phyloP scores from a whole-genome alignment of 2,113 vertebrate species.

The zebrafish (Danio rerio) region GRCz12tu NC_133196.1:9046501-9047000 shows the following conservation, averaged over 20 bases:
- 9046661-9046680: no score
- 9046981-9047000: neutral
- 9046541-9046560: no score
- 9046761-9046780: conserved; percentile 89
- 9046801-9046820: conserved; percentile 86
- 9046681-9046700: no score
- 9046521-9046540: no score
- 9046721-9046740: no score
- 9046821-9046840: conserved; percentile 77
- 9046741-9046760: neutral
- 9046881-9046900: neutral
- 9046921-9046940: conserved; percentile 68
- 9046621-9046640: no score
- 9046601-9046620: no score
- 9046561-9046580: no score
- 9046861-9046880: neutral
- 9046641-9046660: no score
- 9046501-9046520: no score
- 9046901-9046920: conserved; percentile 67
- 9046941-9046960: conserved; percentile 48
- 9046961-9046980: neutral
- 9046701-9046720: no score
- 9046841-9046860: neutral
- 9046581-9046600: no score
- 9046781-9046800: conserved; percentile 93